Conservation (phyloP, 2,888 invertebrate species). For the Amblyjoppa proteus region DNA sequence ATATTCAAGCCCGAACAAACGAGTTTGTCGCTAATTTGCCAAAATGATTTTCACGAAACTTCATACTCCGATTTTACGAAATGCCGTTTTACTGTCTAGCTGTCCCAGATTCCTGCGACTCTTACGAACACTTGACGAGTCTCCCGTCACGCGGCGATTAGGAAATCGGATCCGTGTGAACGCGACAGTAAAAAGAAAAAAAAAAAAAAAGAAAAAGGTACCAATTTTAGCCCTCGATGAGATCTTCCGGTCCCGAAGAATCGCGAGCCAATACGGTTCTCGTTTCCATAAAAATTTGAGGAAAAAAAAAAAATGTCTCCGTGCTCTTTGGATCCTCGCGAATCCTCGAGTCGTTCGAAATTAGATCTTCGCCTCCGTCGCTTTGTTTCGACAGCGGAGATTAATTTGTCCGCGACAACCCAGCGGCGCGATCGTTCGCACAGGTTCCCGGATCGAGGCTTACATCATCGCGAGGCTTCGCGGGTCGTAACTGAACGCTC, state of each 20-base stretch:
- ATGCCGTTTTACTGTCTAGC: no score
- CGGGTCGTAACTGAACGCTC: conserved; percentile 75
- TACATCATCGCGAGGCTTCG: conserved; percentile 74
- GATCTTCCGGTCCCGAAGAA: no score
- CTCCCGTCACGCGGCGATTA: not conserved
- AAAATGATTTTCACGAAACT: no score
- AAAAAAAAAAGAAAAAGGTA: no score
- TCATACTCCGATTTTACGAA: no score
- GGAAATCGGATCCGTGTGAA: conserved; percentile 21
- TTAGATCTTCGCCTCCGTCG: not conserved
- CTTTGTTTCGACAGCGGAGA: conserved; percentile 4
- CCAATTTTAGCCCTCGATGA: no score
- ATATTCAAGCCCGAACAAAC: no score
- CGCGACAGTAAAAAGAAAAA: not conserved
- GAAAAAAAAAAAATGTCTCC: not conserved
- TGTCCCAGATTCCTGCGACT: not conserved
- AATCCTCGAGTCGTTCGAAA: not conserved
- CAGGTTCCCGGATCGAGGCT: conserved; percentile 61
- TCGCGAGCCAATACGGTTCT: no score
- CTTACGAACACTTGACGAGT: not conserved
- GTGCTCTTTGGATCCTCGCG: not conserved
- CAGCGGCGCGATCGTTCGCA: conserved; percentile 35
- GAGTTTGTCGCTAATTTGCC: no score
- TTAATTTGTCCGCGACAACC: conserved; percentile 15
- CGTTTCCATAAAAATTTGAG: not conserved